Conservation (phyloP, 2,888 invertebrate species). For the Parelbella ahira region DNA sequence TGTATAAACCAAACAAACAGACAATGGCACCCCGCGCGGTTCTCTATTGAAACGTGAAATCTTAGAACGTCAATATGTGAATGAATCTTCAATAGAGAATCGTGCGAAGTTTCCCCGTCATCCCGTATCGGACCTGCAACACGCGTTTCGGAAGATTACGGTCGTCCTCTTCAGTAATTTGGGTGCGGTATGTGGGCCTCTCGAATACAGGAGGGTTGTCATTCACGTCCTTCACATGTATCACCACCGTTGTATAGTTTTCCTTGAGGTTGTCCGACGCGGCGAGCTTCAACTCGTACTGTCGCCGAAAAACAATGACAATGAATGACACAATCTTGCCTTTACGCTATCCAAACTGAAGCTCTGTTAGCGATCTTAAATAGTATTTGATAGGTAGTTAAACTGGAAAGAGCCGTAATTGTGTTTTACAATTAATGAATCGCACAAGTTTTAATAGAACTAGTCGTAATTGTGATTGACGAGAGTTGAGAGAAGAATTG, state of each 20-base stretch:
- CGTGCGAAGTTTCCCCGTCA: constrained; percentile 80
- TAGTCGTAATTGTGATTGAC: constrained; percentile 45
- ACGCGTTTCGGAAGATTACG: constrained; percentile 96
- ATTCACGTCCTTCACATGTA: constrained; percentile 98
- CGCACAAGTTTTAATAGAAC: constrained; percentile 38
- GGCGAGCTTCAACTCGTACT: constrained; percentile 96
- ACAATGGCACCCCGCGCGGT: constrained; percentile 44
- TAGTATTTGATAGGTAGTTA: neutral
- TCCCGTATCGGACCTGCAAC: constrained; percentile 86
- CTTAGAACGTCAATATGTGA: neutral
- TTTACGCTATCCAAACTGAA: no score
- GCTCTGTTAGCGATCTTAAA: neutral
- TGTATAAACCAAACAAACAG: constrained; percentile 35
- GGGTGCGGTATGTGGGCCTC: constrained; percentile 95
- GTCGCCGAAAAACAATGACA: constrained; percentile 42
- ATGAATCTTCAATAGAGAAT: constrained; percentile 44
- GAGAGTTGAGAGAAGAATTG: constrained; percentile 24
- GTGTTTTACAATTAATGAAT: constrained; percentile 33
- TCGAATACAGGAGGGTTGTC: constrained; percentile 99
- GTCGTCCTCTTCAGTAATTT: constrained; percentile 98
- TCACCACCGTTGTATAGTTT: constrained; percentile 97
- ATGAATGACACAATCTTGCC: no score
- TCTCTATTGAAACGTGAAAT: constrained; percentile 40
- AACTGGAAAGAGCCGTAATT: constrained; percentile 5
- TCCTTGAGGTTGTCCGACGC: constrained; percentile 98